Evolutionary conservation across 2,113 vertebrate species (phyloP), one percentile per base, ranked within the genome.

Genomic region (Etheostoma spectabile): DNA sequence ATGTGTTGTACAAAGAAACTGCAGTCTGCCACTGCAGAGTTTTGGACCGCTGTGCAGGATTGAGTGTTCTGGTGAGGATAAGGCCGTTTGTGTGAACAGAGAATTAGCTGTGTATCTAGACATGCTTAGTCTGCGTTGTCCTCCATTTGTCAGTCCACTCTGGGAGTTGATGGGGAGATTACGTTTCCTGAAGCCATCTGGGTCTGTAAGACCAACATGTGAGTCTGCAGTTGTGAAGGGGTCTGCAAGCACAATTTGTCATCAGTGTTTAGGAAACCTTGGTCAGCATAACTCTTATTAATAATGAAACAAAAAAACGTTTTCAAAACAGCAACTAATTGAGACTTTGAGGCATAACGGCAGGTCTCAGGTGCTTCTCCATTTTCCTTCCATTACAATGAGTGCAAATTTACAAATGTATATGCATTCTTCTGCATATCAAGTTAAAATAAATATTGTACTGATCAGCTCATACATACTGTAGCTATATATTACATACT

Each of bases 141-240:
- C 22, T 8, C 5, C 85, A 72, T 87, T 89, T 80, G 63, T 80
- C 68, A 18, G 57, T 45, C 42, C 48, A 77, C 62, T 70, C 14
- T 8, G 60, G 33, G 56, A 74, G 77, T 21, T 74, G 74, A 83
- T 75, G 38, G 27, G 33, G 76, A 77, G 86, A 92, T 89, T 93
- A 89, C 1, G 16, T 64, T 46, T 85, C 53, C 52, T 74, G 5
- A 68, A 87, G 66, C 90, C 88, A 85, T 89, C 91, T 92, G 92
- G 83, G 51, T 88, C n/a, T 27, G 30, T 74, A 68, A 75, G 22
- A 46, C 56, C 70, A 35, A 27, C 27, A 48, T 49, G 51, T 77
- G 62, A 84, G 66, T 38, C 59, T 70, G 51, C 73, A 79, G 27
- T 52, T 60, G 7, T 62, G 57, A 83, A 78, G 77, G 56, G 24